Conservation (phyloP, 2,888 invertebrate species). For the Caenorhabditis wallacei region DNA sequence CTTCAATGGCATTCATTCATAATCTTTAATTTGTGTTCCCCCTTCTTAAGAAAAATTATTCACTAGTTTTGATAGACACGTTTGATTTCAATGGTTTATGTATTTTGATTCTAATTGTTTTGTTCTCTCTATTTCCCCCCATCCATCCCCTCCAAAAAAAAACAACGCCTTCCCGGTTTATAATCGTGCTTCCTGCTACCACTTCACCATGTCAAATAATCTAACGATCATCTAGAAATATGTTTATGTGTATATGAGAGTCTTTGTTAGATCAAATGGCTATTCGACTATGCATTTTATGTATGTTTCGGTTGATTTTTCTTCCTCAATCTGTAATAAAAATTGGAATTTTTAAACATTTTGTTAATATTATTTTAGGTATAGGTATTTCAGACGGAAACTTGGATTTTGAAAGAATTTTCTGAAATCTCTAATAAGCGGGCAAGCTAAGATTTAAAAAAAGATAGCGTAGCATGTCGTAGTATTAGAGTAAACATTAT, state of each 20-base stretch:
- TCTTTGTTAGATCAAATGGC: conserved; percentile 34
- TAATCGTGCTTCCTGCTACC: conserved; percentile 36
- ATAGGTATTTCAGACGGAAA: neutral
- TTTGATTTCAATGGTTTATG: conserved; percentile 30
- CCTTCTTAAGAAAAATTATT: neutral
- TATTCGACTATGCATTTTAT: conserved; percentile 45
- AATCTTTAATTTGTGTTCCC: neutral
- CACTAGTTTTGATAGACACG: conserved; percentile 57
- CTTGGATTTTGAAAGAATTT: too few relatives aligned
- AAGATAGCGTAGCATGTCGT: too few relatives aligned
- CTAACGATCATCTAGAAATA: conserved; percentile 31
- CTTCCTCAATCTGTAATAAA: neutral
- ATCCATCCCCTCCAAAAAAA: conserved; percentile 25
- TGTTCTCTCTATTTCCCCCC: neutral
- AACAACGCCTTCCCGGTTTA: conserved; percentile 45
- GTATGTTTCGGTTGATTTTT: conserved; percentile 25
- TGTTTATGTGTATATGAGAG: conserved; percentile 49
- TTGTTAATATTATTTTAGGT: neutral
- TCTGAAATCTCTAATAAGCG: too few relatives aligned
- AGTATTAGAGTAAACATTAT: too few relatives aligned
- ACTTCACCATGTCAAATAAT: conserved; percentile 46
- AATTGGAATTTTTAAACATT: neutral
- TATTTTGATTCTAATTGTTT: neutral
- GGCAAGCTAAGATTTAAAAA: too few relatives aligned
- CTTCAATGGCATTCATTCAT: neutral